phyloP scores from a whole-genome alignment of 2,888 invertebrate genomes.

The Pammene fasciana region DNA sequence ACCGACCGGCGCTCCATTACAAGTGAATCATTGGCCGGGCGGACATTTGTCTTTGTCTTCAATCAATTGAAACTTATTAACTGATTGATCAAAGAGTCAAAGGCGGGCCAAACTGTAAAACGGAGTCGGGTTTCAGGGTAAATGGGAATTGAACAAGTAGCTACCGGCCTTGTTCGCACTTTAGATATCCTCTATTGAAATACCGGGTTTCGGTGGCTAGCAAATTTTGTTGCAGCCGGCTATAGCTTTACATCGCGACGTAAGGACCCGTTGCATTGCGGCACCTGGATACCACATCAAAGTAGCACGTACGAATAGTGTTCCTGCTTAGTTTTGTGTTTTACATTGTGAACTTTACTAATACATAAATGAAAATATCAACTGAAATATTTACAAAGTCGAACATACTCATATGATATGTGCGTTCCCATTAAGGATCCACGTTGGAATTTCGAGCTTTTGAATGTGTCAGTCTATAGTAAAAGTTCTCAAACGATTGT shows the following conservation, averaged over 20 bases:
- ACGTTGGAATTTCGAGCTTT: too few relatives aligned
- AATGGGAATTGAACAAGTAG: constrained; percentile 31
- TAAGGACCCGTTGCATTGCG: constrained; percentile 27
- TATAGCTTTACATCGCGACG: constrained; percentile 20
- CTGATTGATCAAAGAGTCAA: constrained; percentile 60
- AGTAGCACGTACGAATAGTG: constrained; percentile 3
- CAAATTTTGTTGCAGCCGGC: constrained; percentile 15
- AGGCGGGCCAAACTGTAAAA: constrained; percentile 58
- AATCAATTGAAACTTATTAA: constrained; percentile 70
- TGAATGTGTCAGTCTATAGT: too few relatives aligned
- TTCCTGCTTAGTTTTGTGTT: neutral
- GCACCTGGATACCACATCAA: constrained; percentile 23
- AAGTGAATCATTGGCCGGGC: constrained; percentile 57
- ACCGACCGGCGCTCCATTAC: constrained; percentile 45
- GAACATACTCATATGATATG: too few relatives aligned
- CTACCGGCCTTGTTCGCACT: constrained; percentile 17
- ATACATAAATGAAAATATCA: neutral
- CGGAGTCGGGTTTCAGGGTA: constrained; percentile 44
- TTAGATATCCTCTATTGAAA: constrained; percentile 15
- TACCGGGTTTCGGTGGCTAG: constrained; percentile 21
- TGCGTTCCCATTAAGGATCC: too few relatives aligned
- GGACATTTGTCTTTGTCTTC: constrained; percentile 46
- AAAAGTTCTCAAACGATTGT: too few relatives aligned
- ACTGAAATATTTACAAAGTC: neutral
- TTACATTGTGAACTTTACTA: neutral